Conservation (phyloP, 2,113 vertebrate genomes). For the Cephalophus harveyi region DNA sequence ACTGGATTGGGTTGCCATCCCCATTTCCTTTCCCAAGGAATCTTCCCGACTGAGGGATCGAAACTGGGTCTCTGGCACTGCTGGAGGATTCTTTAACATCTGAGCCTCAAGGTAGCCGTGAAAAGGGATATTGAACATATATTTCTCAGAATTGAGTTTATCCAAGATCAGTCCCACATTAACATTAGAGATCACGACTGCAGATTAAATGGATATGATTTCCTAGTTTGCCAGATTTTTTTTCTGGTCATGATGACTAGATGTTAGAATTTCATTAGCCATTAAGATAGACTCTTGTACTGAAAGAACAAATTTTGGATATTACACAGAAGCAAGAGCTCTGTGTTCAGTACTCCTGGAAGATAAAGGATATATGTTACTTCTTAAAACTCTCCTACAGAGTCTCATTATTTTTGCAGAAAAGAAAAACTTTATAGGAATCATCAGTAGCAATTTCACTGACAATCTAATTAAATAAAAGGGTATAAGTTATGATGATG, state of each 20-base stretch:
- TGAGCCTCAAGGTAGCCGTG: background rate
- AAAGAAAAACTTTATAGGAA: background rate
- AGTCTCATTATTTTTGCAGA: background rate
- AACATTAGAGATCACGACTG: background rate
- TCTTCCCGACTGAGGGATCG: rapidly evolving
- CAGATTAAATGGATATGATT: background rate
- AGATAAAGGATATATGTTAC: background rate
- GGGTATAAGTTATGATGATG: background rate
- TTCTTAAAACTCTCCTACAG: background rate
- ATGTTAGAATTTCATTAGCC: background rate
- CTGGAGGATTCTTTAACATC: background rate
- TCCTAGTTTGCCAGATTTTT: background rate
- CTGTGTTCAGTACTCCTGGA: background rate
- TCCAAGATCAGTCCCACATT: background rate
- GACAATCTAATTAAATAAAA: background rate
- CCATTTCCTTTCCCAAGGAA: background rate
- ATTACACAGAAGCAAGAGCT: background rate
- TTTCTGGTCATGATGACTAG: background rate
- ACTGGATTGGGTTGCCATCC: background rate
- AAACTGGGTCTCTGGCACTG: background rate
- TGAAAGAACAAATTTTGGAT: background rate
- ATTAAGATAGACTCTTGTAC: background rate
- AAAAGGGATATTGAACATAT: background rate
- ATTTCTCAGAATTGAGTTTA: background rate
- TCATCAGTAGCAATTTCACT: background rate